These are phyloP conservation scores for Heteromyza rotundicornis DNA, from an alignment of 2,888 invertebrate species.

Conservation along the genomic window DNA sequence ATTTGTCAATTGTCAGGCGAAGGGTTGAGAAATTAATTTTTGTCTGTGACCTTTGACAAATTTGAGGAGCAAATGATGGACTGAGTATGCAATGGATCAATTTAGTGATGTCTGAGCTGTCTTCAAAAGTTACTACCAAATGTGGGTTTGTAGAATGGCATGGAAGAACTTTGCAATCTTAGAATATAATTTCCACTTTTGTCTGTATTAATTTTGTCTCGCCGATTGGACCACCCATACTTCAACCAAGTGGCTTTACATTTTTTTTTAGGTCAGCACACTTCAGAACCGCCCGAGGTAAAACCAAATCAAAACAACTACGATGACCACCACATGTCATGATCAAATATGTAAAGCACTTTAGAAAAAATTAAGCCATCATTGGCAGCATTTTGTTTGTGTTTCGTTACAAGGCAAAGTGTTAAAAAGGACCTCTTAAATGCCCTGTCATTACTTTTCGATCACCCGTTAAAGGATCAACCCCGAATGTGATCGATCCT, in stretches of 20 bases:
- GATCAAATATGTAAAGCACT: too few relatives aligned
- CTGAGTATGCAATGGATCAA: too few relatives aligned
- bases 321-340: background rate
- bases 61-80: too few relatives aligned
- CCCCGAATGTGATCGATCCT: conserved; percentile 10
- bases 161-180: too few relatives aligned
- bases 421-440: conserved; percentile 9
- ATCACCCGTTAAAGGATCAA: background rate
- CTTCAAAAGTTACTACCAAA: too few relatives aligned
- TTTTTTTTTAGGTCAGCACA: background rate
- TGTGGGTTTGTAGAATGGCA: too few relatives aligned
- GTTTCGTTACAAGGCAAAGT: background rate
- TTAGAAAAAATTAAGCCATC: background rate
- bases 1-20: conserved; percentile 1
- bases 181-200: background rate
- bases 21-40: background rate
- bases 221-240: background rate
- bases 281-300: background rate
- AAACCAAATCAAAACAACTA: background rate
- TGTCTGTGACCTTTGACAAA: too few relatives aligned
- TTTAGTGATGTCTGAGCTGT: too few relatives aligned
- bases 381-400: background rate
- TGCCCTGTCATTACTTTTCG: background rate
- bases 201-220: background rate
- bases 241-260: background rate